Conservation (phyloP, 2,888 invertebrate genomes). For the Sisyra nigra region DNA sequence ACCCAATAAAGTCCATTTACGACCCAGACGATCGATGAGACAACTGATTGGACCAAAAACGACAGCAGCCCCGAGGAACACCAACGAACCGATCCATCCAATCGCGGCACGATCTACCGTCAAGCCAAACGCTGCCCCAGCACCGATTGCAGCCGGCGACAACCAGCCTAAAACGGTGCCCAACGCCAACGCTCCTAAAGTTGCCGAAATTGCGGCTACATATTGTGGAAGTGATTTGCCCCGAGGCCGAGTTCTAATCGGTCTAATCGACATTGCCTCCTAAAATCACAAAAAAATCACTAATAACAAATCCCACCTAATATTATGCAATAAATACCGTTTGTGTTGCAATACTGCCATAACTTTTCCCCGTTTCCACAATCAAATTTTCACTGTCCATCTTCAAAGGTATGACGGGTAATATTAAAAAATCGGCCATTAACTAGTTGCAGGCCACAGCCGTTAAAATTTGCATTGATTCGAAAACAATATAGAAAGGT, state of each 20-base stretch:
- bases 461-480: too few species aligned
- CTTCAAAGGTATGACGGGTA: too few species aligned
- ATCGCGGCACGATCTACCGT: constrained; percentile 31
- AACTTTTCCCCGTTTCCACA: too few species aligned
- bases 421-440: too few species aligned
- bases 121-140: constrained; percentile 35
- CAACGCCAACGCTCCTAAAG: constrained; percentile 57
- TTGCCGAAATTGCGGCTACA: constrained; percentile 29
- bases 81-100: constrained; percentile 50
- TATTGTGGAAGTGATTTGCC: not conserved
- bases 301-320: too few species aligned
- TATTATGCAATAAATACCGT: too few species aligned
- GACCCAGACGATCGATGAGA: constrained; percentile 47
- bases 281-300: too few species aligned
- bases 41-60: constrained; percentile 52
- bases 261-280: too few species aligned
- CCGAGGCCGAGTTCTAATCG: not conserved
- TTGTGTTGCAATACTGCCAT: too few species aligned
- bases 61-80: constrained; percentile 51
- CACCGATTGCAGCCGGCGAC: constrained; percentile 36
- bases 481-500: too few species aligned
- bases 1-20: constrained; percentile 46
- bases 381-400: too few species aligned
- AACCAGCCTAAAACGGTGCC: constrained; percentile 63
- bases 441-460: too few species aligned